Evolutionary conservation across 1,140 invertebrate genomes (phyloP), one percentile per base, ranked within the genome.

Genomic region (Thaumetopoea pityocampa): DNA sequence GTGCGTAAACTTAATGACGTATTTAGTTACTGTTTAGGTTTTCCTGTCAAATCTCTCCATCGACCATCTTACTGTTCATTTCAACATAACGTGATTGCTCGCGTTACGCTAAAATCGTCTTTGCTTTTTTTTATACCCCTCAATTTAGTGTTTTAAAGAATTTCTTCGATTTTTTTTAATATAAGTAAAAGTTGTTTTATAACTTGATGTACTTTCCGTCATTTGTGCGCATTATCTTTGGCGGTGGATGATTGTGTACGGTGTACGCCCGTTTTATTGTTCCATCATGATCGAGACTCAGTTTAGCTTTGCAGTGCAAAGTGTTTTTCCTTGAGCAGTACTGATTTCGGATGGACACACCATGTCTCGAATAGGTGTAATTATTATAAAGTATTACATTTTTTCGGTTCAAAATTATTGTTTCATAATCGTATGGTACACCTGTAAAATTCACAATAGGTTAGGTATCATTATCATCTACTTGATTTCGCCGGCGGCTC

Each of bases 191-290:
- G n/a, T n/a, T n/a, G n/a, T n/a, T n/a, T n/a, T n/a, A n/a, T n/a
- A 23, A 2, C 11, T 50, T 50, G 5, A 41, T 10, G 20, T 50
- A 50, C 2, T 14, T 11, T 9, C 48, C 44, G 8, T 14, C 19
- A 20, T 22, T 1, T 5, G 30, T 30, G 24, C 33, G 35, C 20
- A 35, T 22, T 1, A 41, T 16, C 7, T 9, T 1, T 1, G 46
- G 46, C 2, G 32, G 30, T 14, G 19, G 10, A 40, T 51, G 48
- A 29, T 15, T 45, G 12, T 54, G 51, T 2, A 32, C 18, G 5
- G 27, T 24, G 9, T 41, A 9, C 0, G 19, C 26, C 2, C 17
- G 4, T 4, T 32, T n/a, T 8, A 54, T 29, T 4, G 40, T 29
- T 1, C 45, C 40, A 1, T 27, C 7, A 5, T 29, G 4, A 15